phyloP scores from a whole-genome alignment of 2,797 vertebrate genomes.

The Sus cebifrons region DNA sequence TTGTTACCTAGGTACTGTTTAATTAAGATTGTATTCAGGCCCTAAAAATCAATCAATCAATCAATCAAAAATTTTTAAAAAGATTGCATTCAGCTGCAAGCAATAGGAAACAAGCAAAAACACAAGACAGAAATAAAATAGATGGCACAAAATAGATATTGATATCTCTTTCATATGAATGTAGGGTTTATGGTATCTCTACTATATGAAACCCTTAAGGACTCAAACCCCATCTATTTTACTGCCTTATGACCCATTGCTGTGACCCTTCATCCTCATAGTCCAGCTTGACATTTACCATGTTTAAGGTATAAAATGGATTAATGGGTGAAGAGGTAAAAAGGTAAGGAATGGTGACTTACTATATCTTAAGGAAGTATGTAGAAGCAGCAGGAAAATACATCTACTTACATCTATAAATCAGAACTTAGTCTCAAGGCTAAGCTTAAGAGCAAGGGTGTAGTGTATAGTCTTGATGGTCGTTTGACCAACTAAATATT shows the following conservation, averaged over 20 bases:
- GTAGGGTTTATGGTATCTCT: neutral
- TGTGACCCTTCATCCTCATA: neutral
- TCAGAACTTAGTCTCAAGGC: neutral
- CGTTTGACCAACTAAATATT: neutral
- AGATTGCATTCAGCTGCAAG: constrained; percentile 20
- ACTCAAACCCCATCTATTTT: neutral
- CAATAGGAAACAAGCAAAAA: neutral
- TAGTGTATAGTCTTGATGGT: neutral
- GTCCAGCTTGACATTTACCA: neutral
- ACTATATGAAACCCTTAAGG: neutral
- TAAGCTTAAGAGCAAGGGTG: neutral
- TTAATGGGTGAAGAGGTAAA: neutral
- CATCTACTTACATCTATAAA: neutral
- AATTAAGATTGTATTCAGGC: constrained; percentile 56
- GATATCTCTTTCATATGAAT: neutral
- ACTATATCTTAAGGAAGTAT: neutral
- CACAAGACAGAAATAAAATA: constrained; percentile 8
- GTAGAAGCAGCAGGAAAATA: neutral
- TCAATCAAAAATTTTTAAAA: neutral
- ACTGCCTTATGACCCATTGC: accelerated
- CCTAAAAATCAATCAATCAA: neutral
- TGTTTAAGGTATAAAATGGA: neutral
- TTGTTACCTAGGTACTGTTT: neutral
- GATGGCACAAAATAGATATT: neutral
- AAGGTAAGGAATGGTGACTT: neutral